These are phyloP conservation scores for Thryonomys swinderianus DNA, from an alignment of 2,113 vertebrate species.

Conservation along the genomic window DNA sequence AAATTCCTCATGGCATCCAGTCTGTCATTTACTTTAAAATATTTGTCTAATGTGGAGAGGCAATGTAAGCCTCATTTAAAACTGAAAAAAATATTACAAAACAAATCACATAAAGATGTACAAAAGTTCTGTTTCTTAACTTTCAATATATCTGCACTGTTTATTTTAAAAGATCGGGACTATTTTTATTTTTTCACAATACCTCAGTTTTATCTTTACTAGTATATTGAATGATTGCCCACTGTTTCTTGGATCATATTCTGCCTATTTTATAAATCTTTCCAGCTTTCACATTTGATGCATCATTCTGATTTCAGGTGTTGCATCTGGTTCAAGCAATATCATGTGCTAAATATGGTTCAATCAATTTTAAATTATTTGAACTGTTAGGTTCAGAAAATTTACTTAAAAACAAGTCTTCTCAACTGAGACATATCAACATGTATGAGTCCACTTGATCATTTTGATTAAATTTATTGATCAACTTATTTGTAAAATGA, in stretches of 20 bases:
- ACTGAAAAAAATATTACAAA: slow-evolving; percentile 22
- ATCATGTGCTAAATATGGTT: slow-evolving; percentile 7
- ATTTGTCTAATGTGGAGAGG: background rate
- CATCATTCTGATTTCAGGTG: background rate
- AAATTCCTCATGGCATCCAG: background rate
- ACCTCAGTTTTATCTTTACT: background rate
- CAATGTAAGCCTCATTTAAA: background rate
- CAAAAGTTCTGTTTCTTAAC: background rate
- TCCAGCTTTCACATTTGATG: background rate
- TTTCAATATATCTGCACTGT: background rate
- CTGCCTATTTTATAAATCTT: background rate
- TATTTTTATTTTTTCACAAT: slow-evolving; percentile 16
- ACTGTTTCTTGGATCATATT: background rate
- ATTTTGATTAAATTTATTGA: slow-evolving; percentile 30
- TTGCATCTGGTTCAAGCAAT: background rate
- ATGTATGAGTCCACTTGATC: background rate
- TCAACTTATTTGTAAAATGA: background rate
- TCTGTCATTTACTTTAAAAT: slow-evolving; percentile 16
- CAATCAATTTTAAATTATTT: slow-evolving; percentile 55
- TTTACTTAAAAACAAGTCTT: background rate
- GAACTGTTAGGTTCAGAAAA: slow-evolving; percentile 1
- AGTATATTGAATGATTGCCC: slow-evolving; percentile 20
- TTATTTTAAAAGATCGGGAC: background rate
- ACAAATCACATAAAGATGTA: background rate
- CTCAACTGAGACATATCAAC: background rate